Evolutionary conservation across 2,113 vertebrate genomes (phyloP).

Genomic region (Acanthisitta chloris): DNA sequence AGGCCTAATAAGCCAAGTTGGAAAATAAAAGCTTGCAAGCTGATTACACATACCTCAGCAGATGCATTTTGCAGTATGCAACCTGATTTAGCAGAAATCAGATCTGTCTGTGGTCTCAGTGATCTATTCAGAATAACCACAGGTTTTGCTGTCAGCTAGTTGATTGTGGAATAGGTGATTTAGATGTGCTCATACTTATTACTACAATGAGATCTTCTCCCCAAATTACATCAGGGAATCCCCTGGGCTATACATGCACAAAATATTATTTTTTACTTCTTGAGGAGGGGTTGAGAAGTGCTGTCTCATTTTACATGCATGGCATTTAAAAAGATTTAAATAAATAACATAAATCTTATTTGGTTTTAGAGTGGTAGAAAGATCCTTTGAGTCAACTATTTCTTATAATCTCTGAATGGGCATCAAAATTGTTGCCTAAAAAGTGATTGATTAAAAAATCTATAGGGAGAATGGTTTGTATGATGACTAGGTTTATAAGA

Average conservation of each 20-base stretch:
- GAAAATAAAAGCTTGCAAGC: not conserved
- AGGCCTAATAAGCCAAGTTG: not conserved
- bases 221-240: not conserved
- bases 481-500: not conserved
- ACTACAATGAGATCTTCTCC: not conserved
- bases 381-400: not conserved
- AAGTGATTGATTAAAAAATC: not conserved
- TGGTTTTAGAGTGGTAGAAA: not conserved
- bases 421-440: not conserved
- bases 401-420: not conserved
- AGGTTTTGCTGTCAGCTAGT: not conserved
- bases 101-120: not conserved
- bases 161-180: not conserved
- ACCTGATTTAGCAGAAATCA: slow-evolving; percentile 14
- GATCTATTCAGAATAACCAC: not conserved
- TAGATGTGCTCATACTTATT: not conserved
- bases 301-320: not conserved
- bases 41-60: not conserved
- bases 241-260: not conserved
- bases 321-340: not conserved
- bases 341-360: not conserved
- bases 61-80: not conserved
- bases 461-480: not conserved
- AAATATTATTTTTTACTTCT: not conserved
- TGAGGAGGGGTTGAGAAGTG: not conserved